Evolutionary conservation across 1,140 invertebrate genomes (phyloP).

Genomic region (Macrobrachium rosenbergii): DNA sequence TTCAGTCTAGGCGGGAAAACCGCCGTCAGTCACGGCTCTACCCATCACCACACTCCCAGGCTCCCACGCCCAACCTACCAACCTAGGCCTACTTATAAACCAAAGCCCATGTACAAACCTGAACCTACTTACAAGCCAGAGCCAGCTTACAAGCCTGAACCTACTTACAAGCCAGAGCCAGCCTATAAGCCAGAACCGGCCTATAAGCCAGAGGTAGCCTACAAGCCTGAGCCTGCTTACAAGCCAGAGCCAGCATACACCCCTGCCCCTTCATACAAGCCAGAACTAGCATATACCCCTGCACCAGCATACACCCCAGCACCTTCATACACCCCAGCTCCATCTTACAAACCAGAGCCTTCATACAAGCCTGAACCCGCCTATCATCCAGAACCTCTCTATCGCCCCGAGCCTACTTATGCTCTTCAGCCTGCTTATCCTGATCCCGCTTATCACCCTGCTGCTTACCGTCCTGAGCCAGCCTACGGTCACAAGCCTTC

Average conservation of each 20-base stretch:
- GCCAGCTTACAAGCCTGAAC: too few relatives aligned
- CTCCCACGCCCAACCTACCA: too few relatives aligned
- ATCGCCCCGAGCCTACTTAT: conserved; percentile 19
- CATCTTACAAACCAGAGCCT: background rate
- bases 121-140: background rate
- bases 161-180: too few relatives aligned
- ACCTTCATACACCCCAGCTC: background rate
- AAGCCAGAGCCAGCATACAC: background rate
- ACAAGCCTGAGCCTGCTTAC: background rate
- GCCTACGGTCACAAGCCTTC: background rate
- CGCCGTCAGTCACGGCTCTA: background rate
- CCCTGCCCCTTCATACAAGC: background rate
- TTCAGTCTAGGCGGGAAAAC: background rate
- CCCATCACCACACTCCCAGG: too few relatives aligned
- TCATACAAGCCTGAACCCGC: background rate
- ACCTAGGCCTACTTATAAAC: too few relatives aligned
- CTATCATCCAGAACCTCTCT: conserved; percentile 13
- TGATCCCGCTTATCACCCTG: background rate
- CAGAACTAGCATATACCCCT: too few relatives aligned
- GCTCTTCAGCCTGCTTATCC: background rate
- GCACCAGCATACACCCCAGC: background rate
- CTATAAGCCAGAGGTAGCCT: background rate
- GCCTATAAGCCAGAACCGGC: background rate
- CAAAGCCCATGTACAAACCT: background rate
- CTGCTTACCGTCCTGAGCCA: conserved; percentile 6